These are phyloP conservation scores for Tenthredo distinguenda DNA, from an alignment of 2,888 invertebrate species.

Conservation along the genomic window DNA sequence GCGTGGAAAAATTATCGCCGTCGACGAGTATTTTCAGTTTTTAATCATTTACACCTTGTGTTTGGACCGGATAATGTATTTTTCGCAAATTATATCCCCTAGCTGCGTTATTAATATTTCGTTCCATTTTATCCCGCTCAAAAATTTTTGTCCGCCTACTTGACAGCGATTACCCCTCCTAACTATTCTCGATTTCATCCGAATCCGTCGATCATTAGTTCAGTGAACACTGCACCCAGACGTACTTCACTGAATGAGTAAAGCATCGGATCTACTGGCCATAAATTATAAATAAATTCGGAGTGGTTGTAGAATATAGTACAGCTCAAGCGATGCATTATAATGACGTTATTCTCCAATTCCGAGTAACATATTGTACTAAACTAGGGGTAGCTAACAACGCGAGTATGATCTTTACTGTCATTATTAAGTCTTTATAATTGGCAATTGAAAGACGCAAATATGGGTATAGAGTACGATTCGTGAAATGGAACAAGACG, in stretches of 20 bases:
- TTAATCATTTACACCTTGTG: slow-evolving; percentile 27
- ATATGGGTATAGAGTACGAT: neutral
- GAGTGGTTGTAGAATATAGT: neutral
- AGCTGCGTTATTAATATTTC: neutral
- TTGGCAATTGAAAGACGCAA: neutral
- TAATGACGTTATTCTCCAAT: neutral
- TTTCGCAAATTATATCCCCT: neutral
- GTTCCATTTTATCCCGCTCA: neutral
- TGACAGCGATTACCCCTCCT: neutral
- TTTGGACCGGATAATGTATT: neutral
- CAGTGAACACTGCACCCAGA: neutral
- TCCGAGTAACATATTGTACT: neutral
- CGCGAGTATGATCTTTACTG: neutral
- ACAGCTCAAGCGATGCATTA: neutral
- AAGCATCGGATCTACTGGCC: neutral
- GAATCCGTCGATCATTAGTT: neutral
- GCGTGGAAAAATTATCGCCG: slow-evolving; percentile 28
- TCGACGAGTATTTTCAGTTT: slow-evolving; percentile 27
- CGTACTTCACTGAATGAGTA: neutral
- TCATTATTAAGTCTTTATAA: neutral
- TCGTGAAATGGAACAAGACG: neutral
- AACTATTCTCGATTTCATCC: neutral
- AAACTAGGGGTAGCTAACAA: neutral
- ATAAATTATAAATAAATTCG: neutral
- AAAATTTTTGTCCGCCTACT: neutral